Conservation (phyloP, 2,888 invertebrate species). For the Rotaria sp. region DNA sequence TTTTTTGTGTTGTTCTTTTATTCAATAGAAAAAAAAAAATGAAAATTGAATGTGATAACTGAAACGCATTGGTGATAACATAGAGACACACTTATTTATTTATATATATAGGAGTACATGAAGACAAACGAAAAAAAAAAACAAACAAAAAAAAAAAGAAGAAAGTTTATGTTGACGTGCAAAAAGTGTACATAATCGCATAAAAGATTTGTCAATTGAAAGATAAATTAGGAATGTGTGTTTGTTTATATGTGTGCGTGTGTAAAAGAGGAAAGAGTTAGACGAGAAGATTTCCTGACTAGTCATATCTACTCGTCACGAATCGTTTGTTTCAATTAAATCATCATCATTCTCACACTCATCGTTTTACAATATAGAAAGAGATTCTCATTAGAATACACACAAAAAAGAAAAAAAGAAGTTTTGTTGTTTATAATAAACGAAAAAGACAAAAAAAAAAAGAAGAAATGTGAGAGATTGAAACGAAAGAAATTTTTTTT, state of each 20-base stretch:
- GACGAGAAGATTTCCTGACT: slow-evolving; percentile 13
- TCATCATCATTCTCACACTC: background rate
- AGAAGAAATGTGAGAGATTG: background rate
- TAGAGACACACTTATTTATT: background rate
- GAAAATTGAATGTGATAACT: background rate
- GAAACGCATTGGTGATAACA: background rate
- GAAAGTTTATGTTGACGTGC: background rate
- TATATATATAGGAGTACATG: slow-evolving; percentile 11
- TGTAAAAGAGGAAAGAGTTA: background rate
- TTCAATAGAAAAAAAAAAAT: background rate
- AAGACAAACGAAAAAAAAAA: background rate
- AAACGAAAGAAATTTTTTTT: background rate
- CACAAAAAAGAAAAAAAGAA: background rate
- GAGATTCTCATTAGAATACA: background rate
- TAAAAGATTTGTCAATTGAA: background rate
- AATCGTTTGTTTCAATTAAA: background rate
- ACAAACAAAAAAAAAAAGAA: background rate
- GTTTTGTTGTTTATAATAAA: background rate
- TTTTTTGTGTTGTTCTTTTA: too few relatives aligned
- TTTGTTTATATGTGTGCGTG: background rate
- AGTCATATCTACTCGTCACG: slow-evolving; percentile 5
- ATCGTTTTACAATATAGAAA: background rate
- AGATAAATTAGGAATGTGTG: background rate
- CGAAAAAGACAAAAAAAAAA: background rate
- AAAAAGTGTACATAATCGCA: background rate